phyloP scores from a whole-genome alignment of 2,888 invertebrate genomes.

The Macropis europaea region DNA sequence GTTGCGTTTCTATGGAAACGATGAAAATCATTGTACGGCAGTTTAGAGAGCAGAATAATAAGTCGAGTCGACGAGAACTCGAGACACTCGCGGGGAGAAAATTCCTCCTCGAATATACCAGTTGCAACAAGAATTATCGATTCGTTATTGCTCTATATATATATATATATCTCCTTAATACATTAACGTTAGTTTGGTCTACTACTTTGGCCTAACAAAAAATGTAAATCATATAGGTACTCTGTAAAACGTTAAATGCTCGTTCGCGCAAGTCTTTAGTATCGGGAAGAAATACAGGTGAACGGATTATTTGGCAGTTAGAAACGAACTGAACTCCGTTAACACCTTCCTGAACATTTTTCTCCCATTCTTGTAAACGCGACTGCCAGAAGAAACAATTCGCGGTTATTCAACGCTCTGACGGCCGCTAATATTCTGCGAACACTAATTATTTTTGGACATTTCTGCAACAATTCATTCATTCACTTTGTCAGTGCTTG shows the following conservation, averaged over 20 bases:
- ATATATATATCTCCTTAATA: no score
- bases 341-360: neutral
- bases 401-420: no score
- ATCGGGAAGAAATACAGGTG: slow-evolving; percentile 30
- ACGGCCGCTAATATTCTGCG: no score
- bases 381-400: neutral
- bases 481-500: no score
- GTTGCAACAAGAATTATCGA: slow-evolving; percentile 31
- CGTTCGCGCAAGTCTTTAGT: slow-evolving; percentile 37
- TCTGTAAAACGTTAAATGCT: slow-evolving; percentile 50
- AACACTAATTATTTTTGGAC: no score
- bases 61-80: neutral
- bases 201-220: slow-evolving; percentile 62
- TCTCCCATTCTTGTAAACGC: neutral
- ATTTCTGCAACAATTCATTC: no score
- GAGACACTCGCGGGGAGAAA: neutral
- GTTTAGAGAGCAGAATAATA: slow-evolving; percentile 22
- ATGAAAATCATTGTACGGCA: slow-evolving; percentile 9
- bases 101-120: slow-evolving; percentile 29
- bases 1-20: neutral
- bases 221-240: slow-evolving; percentile 55
- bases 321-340: slow-evolving; percentile 11
- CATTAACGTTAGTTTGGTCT: slow-evolving; percentile 59
- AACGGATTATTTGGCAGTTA: slow-evolving; percentile 50
- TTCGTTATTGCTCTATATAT: slow-evolving; percentile 3